Percentiles rank a stretch among this genome's conserved stretches.
Conservation (phyloP, 2,888 invertebrate genomes). For the Chironomus tentans region DNA sequence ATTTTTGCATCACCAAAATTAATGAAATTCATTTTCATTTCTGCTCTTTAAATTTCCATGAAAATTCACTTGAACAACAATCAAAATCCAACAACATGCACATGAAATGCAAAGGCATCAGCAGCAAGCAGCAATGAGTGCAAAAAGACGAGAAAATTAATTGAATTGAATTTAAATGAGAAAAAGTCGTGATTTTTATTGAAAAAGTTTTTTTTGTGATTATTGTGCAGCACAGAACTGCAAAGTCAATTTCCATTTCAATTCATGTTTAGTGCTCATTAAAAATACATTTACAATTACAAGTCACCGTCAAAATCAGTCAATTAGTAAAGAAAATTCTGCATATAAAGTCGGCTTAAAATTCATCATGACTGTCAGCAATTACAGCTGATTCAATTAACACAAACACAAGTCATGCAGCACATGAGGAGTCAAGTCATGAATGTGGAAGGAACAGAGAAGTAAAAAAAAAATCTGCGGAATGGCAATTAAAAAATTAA, state of each 20-base stretch:
- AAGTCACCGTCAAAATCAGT: too few relatives aligned
- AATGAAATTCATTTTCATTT: background rate
- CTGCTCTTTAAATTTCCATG: background rate
- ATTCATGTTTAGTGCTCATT: background rate
- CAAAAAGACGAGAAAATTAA: background rate
- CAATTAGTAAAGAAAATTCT: too few relatives aligned
- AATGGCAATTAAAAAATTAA: too few relatives aligned
- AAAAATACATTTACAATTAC: background rate
- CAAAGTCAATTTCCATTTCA: background rate
- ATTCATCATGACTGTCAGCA: too few relatives aligned
- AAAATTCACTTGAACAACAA: background rate
- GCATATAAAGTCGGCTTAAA: too few relatives aligned
- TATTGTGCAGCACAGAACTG: too few relatives aligned
- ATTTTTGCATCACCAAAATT: conserved; percentile 2
- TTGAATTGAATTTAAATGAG: background rate
- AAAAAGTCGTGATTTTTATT: background rate
- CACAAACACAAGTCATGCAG: background rate
- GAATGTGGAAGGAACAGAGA: background rate
- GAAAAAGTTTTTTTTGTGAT: background rate
- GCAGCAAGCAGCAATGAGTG: background rate
- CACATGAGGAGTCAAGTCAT: too few relatives aligned
- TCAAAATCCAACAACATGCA: too few relatives aligned
- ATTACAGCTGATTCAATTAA: background rate
- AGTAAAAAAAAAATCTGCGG: background rate
- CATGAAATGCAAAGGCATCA: too few relatives aligned